Conservation (phyloP, 2,797 vertebrate species). For the Coracias cyanogaster region DNA sequence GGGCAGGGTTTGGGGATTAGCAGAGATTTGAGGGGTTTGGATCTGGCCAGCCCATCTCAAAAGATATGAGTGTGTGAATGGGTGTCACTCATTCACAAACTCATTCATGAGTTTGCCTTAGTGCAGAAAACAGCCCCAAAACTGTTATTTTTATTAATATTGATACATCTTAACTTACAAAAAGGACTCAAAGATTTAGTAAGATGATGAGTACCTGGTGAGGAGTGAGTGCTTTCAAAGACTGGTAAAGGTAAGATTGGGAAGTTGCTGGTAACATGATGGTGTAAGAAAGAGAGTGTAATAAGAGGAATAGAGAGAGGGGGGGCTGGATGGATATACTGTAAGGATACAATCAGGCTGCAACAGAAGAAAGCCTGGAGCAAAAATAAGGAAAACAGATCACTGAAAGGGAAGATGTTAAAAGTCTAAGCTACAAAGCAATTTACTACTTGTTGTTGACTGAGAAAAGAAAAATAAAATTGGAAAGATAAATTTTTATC, state of each 20-base stretch:
- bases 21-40: not conserved
- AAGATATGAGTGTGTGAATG: not conserved
- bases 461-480: not conserved
- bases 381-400: not conserved
- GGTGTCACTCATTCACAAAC: no score
- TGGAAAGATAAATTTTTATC: not conserved
- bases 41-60: not conserved
- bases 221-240: not conserved
- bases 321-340: not conserved
- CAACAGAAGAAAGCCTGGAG: not conserved
- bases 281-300: not conserved
- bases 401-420: not conserved
- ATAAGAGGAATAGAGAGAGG: not conserved
- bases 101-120: not conserved
- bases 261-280: not conserved
- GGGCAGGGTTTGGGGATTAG: not conserved
- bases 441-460: not conserved
- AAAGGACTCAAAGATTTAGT: not conserved
- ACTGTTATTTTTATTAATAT: not conserved
- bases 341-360: not conserved
- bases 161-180: not conserved
- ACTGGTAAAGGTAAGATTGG: not conserved
- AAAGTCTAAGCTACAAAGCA: not conserved
- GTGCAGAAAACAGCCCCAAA: not conserved
- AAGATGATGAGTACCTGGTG: not conserved